Evolutionary conservation across 2,888 invertebrate genomes (phyloP).

Genomic region (Phyllotreta striolata): DNA sequence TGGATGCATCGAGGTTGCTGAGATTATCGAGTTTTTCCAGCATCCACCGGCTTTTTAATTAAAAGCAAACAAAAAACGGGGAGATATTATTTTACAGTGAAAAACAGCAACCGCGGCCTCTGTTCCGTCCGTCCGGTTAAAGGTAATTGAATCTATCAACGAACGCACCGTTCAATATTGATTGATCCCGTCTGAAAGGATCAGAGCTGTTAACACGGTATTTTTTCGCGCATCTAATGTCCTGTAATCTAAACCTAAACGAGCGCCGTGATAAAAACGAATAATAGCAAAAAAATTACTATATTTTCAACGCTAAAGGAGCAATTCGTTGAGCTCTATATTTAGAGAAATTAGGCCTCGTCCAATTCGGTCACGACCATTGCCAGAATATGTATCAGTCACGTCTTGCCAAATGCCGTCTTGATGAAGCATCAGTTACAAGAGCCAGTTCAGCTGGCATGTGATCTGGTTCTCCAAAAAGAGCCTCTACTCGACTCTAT

Average conservation of each 20-base stretch:
- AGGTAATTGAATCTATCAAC: slow-evolving; percentile 36
- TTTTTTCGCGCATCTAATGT: not conserved
- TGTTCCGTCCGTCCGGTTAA: slow-evolving; percentile 25
- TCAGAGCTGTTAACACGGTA: slow-evolving; percentile 8
- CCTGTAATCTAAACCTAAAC: too few relatives aligned
- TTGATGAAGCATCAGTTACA: slow-evolving; percentile 26
- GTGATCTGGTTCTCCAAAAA: too few relatives aligned
- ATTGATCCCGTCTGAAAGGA: slow-evolving; percentile 13
- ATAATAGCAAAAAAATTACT: too few relatives aligned
- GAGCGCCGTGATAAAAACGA: too few relatives aligned
- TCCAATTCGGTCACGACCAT: too few relatives aligned
- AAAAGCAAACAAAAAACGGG: slow-evolving; percentile 31
- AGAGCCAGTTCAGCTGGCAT: too few relatives aligned
- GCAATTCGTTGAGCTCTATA: too few relatives aligned
- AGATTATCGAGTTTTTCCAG: slow-evolving; percentile 34
- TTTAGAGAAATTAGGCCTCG: too few relatives aligned
- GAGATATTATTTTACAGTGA: slow-evolving; percentile 36
- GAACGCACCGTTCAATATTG: slow-evolving; percentile 15
- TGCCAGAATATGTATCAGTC: not conserved
- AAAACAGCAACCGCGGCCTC: slow-evolving; percentile 33
- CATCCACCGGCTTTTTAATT: slow-evolving; percentile 33
- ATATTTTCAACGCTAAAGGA: too few relatives aligned
- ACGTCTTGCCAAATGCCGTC: slow-evolving; percentile 36
- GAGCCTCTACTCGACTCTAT: too few relatives aligned
- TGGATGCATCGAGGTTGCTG: slow-evolving; percentile 21